Conservation (phyloP, 2,888 invertebrate species). For the Lithosia quadra region DNA sequence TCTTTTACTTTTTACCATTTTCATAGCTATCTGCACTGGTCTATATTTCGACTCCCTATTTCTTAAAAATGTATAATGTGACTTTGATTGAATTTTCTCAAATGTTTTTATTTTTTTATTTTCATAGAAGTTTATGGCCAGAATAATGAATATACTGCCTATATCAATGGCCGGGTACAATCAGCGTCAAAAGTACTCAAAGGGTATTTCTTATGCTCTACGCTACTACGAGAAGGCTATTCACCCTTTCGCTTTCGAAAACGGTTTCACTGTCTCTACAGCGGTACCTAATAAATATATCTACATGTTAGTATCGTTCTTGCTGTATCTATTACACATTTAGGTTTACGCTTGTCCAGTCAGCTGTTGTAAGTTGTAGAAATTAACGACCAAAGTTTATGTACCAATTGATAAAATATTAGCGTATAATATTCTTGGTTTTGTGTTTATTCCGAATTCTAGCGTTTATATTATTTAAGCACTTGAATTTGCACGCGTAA, state of each 20-base stretch:
- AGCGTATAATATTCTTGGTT: slow-evolving; percentile 17
- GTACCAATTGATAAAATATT: slow-evolving; percentile 49
- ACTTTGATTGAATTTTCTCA: no score
- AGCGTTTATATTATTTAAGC: background rate
- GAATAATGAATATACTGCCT: no score
- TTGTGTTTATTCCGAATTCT: slow-evolving; percentile 16
- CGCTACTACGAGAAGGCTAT: slow-evolving; percentile 16
- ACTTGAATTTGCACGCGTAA: background rate
- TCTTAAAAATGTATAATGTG: no score
- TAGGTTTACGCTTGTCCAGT: slow-evolving; percentile 32
- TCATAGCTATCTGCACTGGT: no score
- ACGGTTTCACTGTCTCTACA: slow-evolving; percentile 48
- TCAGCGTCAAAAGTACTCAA: no score
- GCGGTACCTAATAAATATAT: background rate
- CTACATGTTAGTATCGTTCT: background rate
- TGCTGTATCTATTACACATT: slow-evolving; percentile 17
- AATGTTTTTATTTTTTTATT: no score
- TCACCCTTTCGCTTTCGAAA: slow-evolving; percentile 48
- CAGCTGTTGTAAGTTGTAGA: slow-evolving; percentile 37
- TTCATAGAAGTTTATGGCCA: no score
- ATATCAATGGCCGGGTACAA: no score
- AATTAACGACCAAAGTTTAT: slow-evolving; percentile 47
- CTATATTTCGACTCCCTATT: no score
- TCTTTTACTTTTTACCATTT: no score
- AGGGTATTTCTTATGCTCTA: no score